These are phyloP conservation scores for Polydrusus pterygomalis DNA, from an alignment of 2,888 invertebrate genomes.

Conservation along the genomic window DNA sequence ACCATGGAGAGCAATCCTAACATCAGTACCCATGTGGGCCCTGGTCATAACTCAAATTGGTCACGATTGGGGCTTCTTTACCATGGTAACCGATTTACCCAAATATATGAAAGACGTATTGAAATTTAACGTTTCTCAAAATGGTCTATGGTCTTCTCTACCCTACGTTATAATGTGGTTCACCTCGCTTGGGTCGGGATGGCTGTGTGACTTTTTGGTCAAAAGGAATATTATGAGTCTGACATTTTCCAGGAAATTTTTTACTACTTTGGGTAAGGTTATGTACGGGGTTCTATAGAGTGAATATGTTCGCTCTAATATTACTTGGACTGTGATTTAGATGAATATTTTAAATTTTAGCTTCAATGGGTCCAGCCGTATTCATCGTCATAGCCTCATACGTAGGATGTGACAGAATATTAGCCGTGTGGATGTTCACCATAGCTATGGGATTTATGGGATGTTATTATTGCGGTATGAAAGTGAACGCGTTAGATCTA, in stretches of 20 bases:
- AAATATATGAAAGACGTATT: constrained; percentile 77
- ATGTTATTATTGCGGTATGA: constrained; percentile 80
- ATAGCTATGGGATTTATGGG: constrained; percentile 81
- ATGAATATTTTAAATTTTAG: constrained; percentile 65
- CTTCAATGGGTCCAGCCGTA: constrained; percentile 78
- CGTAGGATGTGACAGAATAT: constrained; percentile 75
- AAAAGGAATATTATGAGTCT: constrained; percentile 75
- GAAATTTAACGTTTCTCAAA: constrained; percentile 67
- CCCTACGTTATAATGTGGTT: constrained; percentile 81
- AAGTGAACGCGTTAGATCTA: constrained; percentile 80
- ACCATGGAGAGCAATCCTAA: constrained; percentile 83
- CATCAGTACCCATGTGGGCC: constrained; percentile 83
- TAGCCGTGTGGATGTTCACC: constrained; percentile 75
- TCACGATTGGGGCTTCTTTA: constrained; percentile 83
- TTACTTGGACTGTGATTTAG: no score
- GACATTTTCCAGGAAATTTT: constrained; percentile 77
- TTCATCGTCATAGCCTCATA: constrained; percentile 79
- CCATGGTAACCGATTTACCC: constrained; percentile 83
- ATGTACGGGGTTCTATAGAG: not conserved
- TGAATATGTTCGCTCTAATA: no score
- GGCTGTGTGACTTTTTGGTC: constrained; percentile 81
- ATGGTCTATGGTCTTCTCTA: constrained; percentile 77
- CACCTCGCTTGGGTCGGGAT: constrained; percentile 77
- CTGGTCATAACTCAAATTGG: constrained; percentile 83
- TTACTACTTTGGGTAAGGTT: constrained; percentile 79